Percentiles rank a stretch among this genome's conserved stretches.
These are phyloP conservation scores for cat (Felis catus) DNA, from an alignment of 2,113 vertebrate species.

Conservation along the genomic window F.catus_Fca126_mat1.0 CM031424.1:66652001-66652500, in stretches of 20 bases:
- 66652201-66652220: not conserved
- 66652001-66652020: too few relatives aligned
- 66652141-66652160: not conserved
- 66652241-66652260: not conserved
- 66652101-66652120: too few relatives aligned
- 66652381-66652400: not conserved
- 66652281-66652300: not conserved
- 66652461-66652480: too few relatives aligned
- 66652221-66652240: not conserved
- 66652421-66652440: too few relatives aligned
- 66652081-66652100: too few relatives aligned
- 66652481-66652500: too few relatives aligned
- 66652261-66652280: not conserved
- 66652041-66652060: too few relatives aligned
- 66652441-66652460: too few relatives aligned
- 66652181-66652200: not conserved
- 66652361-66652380: not conserved
- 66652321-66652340: not conserved
- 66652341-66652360: not conserved
- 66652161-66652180: not conserved
- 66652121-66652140: too few relatives aligned
- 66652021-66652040: too few relatives aligned
- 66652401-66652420: not conserved
- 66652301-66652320: not conserved
- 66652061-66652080: too few relatives aligned